phyloP scores from a whole-genome alignment of 1,140 invertebrate species.

The Lycorma delicatula region DNA sequence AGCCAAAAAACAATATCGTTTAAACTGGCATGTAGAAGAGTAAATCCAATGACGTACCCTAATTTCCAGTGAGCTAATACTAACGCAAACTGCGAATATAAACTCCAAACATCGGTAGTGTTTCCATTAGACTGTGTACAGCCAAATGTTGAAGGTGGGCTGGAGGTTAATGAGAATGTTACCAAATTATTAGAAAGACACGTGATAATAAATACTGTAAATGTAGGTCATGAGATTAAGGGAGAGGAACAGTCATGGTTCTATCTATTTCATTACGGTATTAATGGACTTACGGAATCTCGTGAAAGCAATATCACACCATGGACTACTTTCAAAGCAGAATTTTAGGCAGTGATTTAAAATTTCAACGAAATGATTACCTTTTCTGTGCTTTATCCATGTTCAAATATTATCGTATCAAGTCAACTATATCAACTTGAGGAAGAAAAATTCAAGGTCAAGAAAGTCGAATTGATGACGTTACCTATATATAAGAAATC shows the following conservation, averaged over 20 bases:
- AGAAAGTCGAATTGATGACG: too few relatives aligned
- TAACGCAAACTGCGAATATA: not conserved
- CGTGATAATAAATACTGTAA: constrained; percentile 35
- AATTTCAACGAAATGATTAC: not conserved
- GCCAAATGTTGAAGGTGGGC: constrained; percentile 35
- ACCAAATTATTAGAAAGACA: constrained; percentile 33
- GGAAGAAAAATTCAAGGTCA: not conserved
- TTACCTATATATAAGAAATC: not conserved
- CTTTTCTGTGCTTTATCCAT: not conserved
- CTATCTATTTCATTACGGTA: constrained; percentile 29
- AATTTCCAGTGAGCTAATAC: not conserved
- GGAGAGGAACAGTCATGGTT: constrained; percentile 38
- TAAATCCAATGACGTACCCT: not conserved
- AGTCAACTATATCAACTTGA: not conserved
- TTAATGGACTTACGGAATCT: not conserved
- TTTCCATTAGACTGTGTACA: constrained; percentile 7
- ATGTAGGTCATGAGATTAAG: constrained; percentile 31
- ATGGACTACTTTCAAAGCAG: not conserved
- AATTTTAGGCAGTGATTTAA: not conserved
- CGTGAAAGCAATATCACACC: not conserved
- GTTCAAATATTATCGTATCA: not conserved
- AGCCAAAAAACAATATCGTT: not conserved
- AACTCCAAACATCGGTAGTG: not conserved
- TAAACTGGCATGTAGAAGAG: not conserved
- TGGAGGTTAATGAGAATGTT: too few relatives aligned